phyloP scores from a whole-genome alignment of 2,797 vertebrate species.

The Smutsia temminckii region DNA sequence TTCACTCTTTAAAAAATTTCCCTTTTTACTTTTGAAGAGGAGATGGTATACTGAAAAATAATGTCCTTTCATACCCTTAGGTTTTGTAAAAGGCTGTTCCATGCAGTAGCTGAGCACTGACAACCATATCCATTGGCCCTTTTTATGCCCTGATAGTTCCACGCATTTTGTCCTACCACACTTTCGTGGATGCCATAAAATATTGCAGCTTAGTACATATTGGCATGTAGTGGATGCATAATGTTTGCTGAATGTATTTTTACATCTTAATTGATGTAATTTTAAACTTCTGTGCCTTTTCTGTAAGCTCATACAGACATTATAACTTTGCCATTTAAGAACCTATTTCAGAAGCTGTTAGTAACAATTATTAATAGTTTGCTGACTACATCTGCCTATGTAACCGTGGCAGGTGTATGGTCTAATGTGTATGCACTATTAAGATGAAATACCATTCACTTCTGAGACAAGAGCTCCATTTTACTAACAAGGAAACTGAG shows the following conservation, averaged over 20 bases:
- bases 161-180: not conserved
- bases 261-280: not conserved
- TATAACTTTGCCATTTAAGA: conserved; percentile 13
- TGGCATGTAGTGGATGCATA: not conserved
- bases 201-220: not conserved
- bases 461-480: not conserved
- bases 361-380: not conserved
- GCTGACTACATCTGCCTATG: not conserved
- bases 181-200: not conserved
- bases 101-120: not conserved
- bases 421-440: not conserved
- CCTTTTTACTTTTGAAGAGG: conserved; percentile 15
- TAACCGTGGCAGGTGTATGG: not conserved
- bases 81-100: not conserved
- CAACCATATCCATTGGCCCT: not conserved
- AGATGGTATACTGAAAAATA: not conserved
- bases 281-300: not conserved
- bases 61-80: not conserved
- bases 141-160: not conserved
- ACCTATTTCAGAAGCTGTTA: conserved; percentile 11
- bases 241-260: conserved; percentile 11
- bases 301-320: not conserved
- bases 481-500: not conserved
- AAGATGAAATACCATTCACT: not conserved
- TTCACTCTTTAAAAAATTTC: not conserved